Evolutionary conservation across 2,888 invertebrate species (phyloP).

Genomic region (Polietes domitor): DNA sequence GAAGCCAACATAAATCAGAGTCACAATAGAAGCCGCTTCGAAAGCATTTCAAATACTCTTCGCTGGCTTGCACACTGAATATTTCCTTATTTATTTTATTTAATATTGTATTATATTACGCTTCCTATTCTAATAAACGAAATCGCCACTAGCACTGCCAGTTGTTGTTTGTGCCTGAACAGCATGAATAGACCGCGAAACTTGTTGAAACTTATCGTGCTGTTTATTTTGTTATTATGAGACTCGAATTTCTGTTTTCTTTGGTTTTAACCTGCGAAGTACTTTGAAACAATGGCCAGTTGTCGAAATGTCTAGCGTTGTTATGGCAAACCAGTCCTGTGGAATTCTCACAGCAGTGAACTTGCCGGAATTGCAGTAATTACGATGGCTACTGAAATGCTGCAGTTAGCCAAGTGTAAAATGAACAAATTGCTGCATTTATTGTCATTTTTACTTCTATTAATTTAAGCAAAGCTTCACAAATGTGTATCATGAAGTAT

Average conservation of each 20-base stretch:
- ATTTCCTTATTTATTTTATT: constrained; percentile 10
- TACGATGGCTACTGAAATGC: too few species aligned
- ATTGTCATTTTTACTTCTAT: background rate
- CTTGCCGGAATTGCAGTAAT: too few species aligned
- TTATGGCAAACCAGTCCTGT: background rate
- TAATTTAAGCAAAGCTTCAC: too few species aligned
- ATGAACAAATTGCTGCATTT: background rate
- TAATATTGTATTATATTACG: too few species aligned
- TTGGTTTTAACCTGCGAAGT: constrained; percentile 8
- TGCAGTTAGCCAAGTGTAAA: constrained; percentile 21
- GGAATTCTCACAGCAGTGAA: background rate
- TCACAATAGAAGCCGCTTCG: background rate
- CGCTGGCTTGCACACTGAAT: background rate
- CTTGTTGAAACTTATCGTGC: constrained; percentile 15
- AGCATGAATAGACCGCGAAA: background rate
- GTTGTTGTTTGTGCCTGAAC: background rate
- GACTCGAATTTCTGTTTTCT: background rate
- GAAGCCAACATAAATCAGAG: constrained; percentile 3
- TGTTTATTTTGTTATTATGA: constrained; percentile 16
- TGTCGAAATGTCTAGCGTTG: background rate
- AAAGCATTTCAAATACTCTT: constrained; percentile 1
- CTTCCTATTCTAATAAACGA: background rate
- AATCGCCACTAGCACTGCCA: background rate
- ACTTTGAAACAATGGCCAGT: background rate
- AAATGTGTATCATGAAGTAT: too few species aligned